Percentiles rank a stretch among this genome's conserved stretches.
These are phyloP conservation scores for Argya squamiceps DNA, from an alignment of 2,797 vertebrate genomes.

Conservation along the genomic window DNA sequence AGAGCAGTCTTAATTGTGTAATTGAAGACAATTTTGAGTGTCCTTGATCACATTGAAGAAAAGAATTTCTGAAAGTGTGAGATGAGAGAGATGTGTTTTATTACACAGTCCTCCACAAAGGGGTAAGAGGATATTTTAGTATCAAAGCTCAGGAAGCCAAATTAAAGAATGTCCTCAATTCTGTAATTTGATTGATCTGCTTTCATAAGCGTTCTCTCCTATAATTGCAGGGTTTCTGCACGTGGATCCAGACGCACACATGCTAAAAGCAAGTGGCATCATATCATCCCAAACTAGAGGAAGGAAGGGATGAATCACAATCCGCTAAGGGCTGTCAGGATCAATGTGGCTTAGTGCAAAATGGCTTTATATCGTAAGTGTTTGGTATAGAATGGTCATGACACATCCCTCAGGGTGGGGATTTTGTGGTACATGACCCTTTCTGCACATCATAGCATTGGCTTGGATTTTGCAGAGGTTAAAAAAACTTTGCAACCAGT, in stretches of 20 bases:
- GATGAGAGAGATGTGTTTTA: not conserved
- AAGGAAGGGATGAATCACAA: not conserved
- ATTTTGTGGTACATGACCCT: not conserved
- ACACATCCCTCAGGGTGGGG: not conserved
- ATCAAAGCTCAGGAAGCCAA: not conserved
- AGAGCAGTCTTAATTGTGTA: not conserved
- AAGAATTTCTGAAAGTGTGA: not conserved
- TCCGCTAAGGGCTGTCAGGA: rapidly evolving
- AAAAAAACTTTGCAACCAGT: not conserved
- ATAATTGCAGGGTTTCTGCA: not conserved
- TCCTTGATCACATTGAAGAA: not conserved
- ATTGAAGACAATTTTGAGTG: not conserved
- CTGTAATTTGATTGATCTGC: not conserved
- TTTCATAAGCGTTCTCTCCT: not conserved
- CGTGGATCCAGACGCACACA: not conserved
- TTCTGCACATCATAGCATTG: not conserved
- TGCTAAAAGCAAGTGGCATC: not conserved
- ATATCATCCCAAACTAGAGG: not conserved
- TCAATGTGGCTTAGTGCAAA: not conserved
- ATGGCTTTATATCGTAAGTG: not conserved
- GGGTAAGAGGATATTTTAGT: not conserved
- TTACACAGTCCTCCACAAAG: not conserved
- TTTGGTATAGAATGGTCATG: not conserved
- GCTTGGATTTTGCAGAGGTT: not conserved
- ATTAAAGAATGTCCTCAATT: not conserved